Base-by-base conservation (phyloP, 2,797 vertebrate genomes). In the Melanogrammus aeglefinus region DNA sequence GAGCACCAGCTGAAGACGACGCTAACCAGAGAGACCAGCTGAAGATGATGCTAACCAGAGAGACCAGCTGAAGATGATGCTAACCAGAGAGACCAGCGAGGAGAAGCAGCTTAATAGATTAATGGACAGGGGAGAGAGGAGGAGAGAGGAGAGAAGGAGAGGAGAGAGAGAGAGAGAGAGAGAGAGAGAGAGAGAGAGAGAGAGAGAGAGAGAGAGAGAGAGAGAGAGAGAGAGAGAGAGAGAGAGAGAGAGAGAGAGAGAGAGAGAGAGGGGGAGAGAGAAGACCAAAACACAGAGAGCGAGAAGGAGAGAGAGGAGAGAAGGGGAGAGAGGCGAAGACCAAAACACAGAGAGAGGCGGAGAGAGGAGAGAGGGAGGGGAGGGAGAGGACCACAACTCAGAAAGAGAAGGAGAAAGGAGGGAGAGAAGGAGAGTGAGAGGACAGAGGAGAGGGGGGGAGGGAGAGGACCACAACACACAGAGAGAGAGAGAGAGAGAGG, bases 41-140 rank as follows among this genome's bases (percentile, higher is more conserved):
- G 66, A 31, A 29, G 24, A 70, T 2, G 70, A 57, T 27, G 70
- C 75, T 24, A n/a, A 63, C n/a, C 21, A 24, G 24, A n/a, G n/a
- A n/a, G n/a, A n/a, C 35, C 9, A 73, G 73, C n/a, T 70, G 66
- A 29, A 29, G 24, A 70, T 1, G 70, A 57, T 33, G 70, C 75
- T 24, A n/a, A 63, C 21, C 21, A 24, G n/a, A 63, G 57, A 63
- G 47, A 57, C 86, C 87, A 82, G 88, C 76, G 81, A 91, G 91
- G 82, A 83, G 88, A 89, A 84, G 93, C 31, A 31, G 31, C 90
- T 92, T 94, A 94, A 92, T 92, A 94, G 93, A 93, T 92, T 90
- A 93, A 92, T 90, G 91, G 91, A 93, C 93, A 93, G 93, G 88
- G 90, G 85, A 89, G 84, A 87, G 85, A 86, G 82, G 44, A 80